These are phyloP conservation scores for Beaufortia kweichowensis DNA, from an alignment of 2,113 vertebrate species.

Conservation along the genomic window DNA sequence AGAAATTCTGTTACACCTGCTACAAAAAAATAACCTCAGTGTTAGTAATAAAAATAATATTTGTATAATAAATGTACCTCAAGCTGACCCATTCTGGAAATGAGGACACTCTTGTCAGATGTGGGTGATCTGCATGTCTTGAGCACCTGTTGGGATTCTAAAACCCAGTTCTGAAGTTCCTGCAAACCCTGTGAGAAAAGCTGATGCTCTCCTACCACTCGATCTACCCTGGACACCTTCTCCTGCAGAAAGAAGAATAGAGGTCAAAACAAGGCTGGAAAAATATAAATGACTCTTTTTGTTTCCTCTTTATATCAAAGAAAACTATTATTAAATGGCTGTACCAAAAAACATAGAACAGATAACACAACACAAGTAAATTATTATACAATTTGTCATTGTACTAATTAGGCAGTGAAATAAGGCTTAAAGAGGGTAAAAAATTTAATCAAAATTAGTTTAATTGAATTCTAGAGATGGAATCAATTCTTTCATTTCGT, in stretches of 20 bases:
- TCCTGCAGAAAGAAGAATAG: constrained; percentile 72
- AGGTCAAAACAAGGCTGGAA: background rate
- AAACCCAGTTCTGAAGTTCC: constrained; percentile 92
- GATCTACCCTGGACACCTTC: constrained; percentile 89
- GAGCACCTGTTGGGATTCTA: constrained; percentile 83
- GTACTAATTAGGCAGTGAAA: too few species aligned
- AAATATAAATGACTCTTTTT: too few species aligned
- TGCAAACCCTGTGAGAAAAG: constrained; percentile 86
- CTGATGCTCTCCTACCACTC: constrained; percentile 88
- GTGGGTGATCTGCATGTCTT: constrained; percentile 84
- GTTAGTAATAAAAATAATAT: background rate
- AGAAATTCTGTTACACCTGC: background rate
- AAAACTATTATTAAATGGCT: too few species aligned
- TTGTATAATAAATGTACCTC: constrained; percentile 76
- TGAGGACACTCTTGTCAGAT: constrained; percentile 86
- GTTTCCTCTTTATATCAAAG: too few species aligned
- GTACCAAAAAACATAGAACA: too few species aligned
- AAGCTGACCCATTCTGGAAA: constrained; percentile 89
- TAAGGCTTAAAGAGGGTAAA: too few species aligned
- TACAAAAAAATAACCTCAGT: background rate
- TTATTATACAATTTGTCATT: too few species aligned
- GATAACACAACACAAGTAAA: too few species aligned
- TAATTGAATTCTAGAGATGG: too few species aligned
- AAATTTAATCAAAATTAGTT: too few species aligned
- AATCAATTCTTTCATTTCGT: too few species aligned